A percentile compares a stretch with the other conserved stretches of the same genome.
Evolutionary conservation across 2,113 vertebrate genomes (phyloP).

Genomic region (Martes martes): DNA sequence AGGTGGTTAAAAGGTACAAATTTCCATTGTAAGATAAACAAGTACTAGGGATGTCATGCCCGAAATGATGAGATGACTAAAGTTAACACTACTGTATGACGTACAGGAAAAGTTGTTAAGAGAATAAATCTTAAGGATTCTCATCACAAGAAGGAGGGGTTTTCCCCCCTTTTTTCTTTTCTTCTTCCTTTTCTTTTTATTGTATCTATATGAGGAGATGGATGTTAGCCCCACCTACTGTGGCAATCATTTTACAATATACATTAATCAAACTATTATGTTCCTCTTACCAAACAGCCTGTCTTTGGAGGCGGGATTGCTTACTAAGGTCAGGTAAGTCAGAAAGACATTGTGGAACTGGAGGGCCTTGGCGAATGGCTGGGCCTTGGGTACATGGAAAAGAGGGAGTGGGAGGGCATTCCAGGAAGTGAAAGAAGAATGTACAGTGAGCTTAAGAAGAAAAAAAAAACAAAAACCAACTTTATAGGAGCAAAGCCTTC

Average conservation of each 20-base stretch:
- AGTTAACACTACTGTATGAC: neutral
- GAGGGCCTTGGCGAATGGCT: neutral
- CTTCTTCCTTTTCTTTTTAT: neutral
- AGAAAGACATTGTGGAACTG: neutral
- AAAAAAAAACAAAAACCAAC: neutral
- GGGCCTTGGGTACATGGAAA: neutral
- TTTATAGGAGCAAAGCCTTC: neutral
- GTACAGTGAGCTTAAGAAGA: neutral
- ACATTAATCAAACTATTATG: neutral
- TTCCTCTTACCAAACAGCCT: neutral
- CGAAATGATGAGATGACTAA: neutral
- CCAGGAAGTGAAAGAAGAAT: neutral
- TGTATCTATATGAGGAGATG: neutral
- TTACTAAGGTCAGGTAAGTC: neutral
- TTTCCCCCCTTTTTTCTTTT: neutral
- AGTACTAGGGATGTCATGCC: neutral
- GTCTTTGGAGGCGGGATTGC: neutral
- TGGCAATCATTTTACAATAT: neutral
- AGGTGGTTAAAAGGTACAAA: neutral
- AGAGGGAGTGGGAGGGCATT: neutral
- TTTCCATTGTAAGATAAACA: neutral
- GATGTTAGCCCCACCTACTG: neutral
- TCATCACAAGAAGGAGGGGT: neutral
- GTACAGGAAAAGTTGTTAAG: neutral
- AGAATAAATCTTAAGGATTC: neutral